phyloP scores from a whole-genome alignment of 2,888 invertebrate species.

The Horisme vitalbata region DNA sequence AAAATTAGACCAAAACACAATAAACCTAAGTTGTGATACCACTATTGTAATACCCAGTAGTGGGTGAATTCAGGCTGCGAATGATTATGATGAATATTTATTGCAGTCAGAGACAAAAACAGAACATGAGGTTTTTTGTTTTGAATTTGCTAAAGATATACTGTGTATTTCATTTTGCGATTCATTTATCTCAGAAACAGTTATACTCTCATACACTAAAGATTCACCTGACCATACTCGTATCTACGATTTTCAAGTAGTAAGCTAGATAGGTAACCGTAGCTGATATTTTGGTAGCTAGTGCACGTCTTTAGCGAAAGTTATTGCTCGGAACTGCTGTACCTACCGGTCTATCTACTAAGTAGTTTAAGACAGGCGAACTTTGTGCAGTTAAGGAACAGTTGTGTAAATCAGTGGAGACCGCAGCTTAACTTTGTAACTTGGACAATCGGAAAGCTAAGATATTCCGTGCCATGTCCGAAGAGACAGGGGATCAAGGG shows the following conservation, averaged over 20 bases:
- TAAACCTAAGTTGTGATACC: too few species aligned
- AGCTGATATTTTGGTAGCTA: conserved; percentile 18
- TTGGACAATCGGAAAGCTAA: conserved; percentile 27
- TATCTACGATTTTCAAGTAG: background rate
- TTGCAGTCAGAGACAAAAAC: too few species aligned
- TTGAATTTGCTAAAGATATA: too few species aligned
- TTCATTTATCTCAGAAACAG: too few species aligned
- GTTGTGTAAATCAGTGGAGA: conserved; percentile 19
- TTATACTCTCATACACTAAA: too few species aligned
- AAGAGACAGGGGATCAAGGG: conserved; percentile 42
- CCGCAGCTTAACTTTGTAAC: conserved; percentile 18
- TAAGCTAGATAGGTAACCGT: background rate
- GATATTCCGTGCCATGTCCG: conserved; percentile 44
- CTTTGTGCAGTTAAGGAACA: conserved; percentile 19
- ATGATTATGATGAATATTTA: too few species aligned
- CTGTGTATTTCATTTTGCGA: too few species aligned
- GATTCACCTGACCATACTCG: too few species aligned
- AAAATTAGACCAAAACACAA: too few species aligned
- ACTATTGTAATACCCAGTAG: too few species aligned
- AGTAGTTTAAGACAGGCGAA: conserved; percentile 21
- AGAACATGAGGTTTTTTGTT: too few species aligned
- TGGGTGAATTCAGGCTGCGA: too few species aligned
- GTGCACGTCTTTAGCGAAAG: conserved; percentile 30
- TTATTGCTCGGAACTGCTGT: conserved; percentile 24
- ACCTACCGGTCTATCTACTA: conserved; percentile 14